Percentiles rank a stretch among this genome's conserved stretches.
Evolutionary conservation across 2,113 vertebrate species (phyloP).

Genomic region (Phaetusa simplex): DNA sequence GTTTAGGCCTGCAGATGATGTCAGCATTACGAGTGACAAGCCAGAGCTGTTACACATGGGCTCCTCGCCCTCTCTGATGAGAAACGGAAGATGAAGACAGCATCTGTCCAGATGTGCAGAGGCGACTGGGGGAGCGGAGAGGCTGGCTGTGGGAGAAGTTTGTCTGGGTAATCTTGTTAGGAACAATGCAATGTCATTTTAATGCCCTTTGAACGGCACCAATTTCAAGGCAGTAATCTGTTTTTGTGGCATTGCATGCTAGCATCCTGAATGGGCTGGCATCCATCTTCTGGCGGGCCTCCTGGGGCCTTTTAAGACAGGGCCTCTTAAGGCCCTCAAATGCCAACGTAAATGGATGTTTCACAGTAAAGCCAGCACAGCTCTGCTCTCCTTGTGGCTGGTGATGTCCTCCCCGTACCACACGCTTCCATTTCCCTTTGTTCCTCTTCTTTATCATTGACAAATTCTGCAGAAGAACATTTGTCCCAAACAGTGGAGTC

Average conservation of each 20-base stretch:
- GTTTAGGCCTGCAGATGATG: neutral
- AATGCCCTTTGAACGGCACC: conserved; percentile 25
- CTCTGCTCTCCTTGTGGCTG: neutral
- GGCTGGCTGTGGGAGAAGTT: neutral
- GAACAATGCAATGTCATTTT: conserved; percentile 38
- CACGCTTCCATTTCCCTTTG: neutral
- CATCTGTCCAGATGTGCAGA: neutral
- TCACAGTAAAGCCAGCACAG: neutral
- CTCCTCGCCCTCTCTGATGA: neutral
- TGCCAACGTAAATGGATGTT: conserved; percentile 30
- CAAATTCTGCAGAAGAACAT: neutral
- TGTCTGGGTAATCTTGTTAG: conserved; percentile 57
- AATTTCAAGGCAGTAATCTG: conserved; percentile 54
- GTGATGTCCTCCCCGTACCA: neutral
- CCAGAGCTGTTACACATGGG: neutral
- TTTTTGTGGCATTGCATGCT: conserved; percentile 35
- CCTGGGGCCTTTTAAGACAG: neutral
- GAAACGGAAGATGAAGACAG: neutral
- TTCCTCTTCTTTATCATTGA: neutral
- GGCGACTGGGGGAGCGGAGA: rapidly evolving
- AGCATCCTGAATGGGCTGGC: conserved; percentile 28
- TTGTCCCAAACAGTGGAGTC: neutral
- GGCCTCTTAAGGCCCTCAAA: neutral
- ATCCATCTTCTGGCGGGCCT: neutral
- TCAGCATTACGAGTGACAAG: neutral